phyloP scores from a whole-genome alignment of 2,888 invertebrate genomes.

The Digitonthophagus gazella region DNA sequence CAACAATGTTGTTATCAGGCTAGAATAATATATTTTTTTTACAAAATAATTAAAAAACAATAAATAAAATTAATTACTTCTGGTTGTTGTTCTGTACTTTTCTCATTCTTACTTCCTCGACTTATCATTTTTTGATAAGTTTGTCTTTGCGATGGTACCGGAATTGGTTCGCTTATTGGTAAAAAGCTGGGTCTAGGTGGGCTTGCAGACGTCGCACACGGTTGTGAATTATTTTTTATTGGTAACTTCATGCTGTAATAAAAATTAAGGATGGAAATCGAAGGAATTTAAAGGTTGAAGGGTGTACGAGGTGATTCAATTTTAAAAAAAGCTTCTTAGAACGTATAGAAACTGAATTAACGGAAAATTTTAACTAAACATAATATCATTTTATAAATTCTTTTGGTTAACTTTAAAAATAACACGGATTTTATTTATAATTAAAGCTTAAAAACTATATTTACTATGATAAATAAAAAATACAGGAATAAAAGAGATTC shows the following conservation, averaged over 20 bases:
- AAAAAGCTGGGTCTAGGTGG: constrained; percentile 68
- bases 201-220: constrained; percentile 48
- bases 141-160: constrained; percentile 67
- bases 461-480: no score
- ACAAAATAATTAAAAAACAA: neutral
- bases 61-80: neutral
- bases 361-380: no score
- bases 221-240: constrained; percentile 29
- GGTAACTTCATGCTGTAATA: constrained; percentile 25
- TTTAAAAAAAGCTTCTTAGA: no score
- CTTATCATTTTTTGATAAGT: constrained; percentile 52
- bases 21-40: neutral
- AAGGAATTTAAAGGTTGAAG: neutral
- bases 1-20: constrained; percentile 47
- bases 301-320: no score
- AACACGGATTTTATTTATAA: no score
- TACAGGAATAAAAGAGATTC: no score
- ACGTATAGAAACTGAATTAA: no score
- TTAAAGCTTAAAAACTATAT: no score
- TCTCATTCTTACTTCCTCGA: constrained; percentile 27
- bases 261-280: neutral
- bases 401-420: no score
- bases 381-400: no score
- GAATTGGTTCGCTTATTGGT: constrained; percentile 73
- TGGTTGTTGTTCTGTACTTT: constrained; percentile 32